These are phyloP conservation scores for Acanthiza pusilla DNA, from an alignment of 2,797 vertebrate genomes.

Conservation along the genomic window DNA sequence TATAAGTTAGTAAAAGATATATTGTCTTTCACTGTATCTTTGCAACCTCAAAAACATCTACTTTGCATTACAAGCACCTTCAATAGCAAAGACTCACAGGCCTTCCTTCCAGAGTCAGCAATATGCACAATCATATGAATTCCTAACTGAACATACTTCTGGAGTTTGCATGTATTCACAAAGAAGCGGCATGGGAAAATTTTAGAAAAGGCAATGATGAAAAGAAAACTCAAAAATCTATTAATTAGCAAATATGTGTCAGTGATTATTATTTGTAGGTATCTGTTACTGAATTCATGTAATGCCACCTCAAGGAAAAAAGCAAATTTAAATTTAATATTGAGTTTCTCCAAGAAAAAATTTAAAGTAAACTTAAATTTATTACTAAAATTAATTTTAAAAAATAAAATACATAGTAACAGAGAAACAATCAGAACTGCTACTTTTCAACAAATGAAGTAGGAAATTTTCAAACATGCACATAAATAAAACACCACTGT, in stretches of 20 bases:
- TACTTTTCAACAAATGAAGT: not conserved
- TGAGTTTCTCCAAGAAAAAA: not conserved
- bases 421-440: not conserved
- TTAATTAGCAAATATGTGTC: not conserved
- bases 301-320: not conserved
- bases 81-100: accelerated
- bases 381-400: not conserved
- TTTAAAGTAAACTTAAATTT: not conserved
- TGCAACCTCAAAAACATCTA: not conserved
- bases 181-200: not conserved
- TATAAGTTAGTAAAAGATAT: not conserved
- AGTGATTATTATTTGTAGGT: not conserved
- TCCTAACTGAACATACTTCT: not conserved
- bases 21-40: not conserved
- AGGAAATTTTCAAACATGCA: not conserved
- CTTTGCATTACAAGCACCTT: not conserved
- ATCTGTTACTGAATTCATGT: not conserved
- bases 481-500: not conserved
- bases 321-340: not conserved
- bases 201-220: not conserved
- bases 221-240: not conserved
- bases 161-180: not conserved
- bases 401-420: not conserved
- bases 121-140: not conserved
- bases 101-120: not conserved